Base-by-base conservation (phyloP, 2,113 vertebrate species). In the Psettodes erumei region DNA sequence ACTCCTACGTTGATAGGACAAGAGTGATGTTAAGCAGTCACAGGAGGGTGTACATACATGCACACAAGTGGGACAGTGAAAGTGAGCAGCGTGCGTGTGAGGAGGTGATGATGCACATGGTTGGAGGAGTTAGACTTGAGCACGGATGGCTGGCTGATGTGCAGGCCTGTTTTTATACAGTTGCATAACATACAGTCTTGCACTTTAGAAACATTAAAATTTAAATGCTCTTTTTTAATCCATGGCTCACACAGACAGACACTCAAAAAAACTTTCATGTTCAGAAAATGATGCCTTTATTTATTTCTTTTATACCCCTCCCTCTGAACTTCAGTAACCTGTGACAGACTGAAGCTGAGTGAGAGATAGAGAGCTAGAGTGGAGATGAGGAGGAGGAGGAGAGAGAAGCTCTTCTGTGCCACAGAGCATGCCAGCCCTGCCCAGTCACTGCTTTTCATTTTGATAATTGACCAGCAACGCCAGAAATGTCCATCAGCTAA, bases 401-500 rank as follows among this genome's bases (percentile, higher is more conserved):
- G 82, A 59, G 60, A 42, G 64, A 63, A 81, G 76, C 78, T 84
- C 74, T 77, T 63, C 79, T 86, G 82, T 84, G 82, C 60, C 74
- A 78, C 59, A 50, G 83, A 82, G 75, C 79, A 89, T 76, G 85
- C 56, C 83, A 90, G 75, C 64, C 48, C 81, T 88, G 84, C 78
- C 87, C 90, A 86, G 85, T 86, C 85, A 73, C 70, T 80, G 85
- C 87, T 83, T 93, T 94, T 94, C 93, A 94, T 93, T 94, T 90
- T 87, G 89, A 93, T 94, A 94, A 94, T 94, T 94, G 93, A 92
- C 88, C 80, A 64, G 35, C 80, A 88, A 83, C 70, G 87, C 83
- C 90, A 94, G 88, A 91, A 91, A 90, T 88, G 91, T 91, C 93
- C 92, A 93, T 93, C 89, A 92, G 83, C 86, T 93, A 94, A 95